These are phyloP conservation scores for Margarornis squamiger DNA, from an alignment of 2,797 vertebrate species.

Conservation along the genomic window DNA sequence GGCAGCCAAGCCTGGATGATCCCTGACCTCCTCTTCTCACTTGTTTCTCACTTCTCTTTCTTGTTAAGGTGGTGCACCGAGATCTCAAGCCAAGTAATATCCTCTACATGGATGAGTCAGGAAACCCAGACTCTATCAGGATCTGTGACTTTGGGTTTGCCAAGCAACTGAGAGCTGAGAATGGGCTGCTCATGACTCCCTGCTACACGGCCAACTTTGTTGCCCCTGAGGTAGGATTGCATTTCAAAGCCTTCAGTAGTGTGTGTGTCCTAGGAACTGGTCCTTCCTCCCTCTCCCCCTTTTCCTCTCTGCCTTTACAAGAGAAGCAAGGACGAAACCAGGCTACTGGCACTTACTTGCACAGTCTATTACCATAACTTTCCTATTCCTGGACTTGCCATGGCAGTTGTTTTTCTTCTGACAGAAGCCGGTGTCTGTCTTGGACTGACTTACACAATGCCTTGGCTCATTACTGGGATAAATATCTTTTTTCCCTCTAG, in stretches of 20 bases:
- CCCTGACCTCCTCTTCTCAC: not conserved
- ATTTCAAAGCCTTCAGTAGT: not conserved
- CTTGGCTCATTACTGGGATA: not conserved
- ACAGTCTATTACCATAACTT: not conserved
- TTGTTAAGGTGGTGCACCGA: slow-evolving; percentile 90
- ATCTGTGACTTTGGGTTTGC: slow-evolving; percentile 95
- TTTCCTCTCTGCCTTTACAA: not conserved
- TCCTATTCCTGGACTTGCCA: not conserved
- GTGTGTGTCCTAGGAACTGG: not conserved
- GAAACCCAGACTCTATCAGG: slow-evolving; percentile 89
- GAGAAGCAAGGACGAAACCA: not conserved
- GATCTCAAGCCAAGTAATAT: slow-evolving; percentile 97
- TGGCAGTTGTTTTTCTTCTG: not conserved
- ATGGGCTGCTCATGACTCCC: slow-evolving; percentile 94
- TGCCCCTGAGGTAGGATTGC: slow-evolving; percentile 87
- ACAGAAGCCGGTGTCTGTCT: not conserved
- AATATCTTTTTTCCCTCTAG: not conserved
- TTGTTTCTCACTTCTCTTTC: not conserved
- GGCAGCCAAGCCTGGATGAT: not conserved
- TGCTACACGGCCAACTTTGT: slow-evolving; percentile 98
- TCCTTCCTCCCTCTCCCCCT: not conserved
- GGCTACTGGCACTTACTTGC: not conserved
- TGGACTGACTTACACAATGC: not conserved
- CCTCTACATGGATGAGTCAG: slow-evolving; percentile 90
- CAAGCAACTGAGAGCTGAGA: slow-evolving; percentile 94